These are phyloP conservation scores for Oryzias curvinotus DNA, from an alignment of 2,113 vertebrate genomes.

Conservation along the genomic window DNA sequence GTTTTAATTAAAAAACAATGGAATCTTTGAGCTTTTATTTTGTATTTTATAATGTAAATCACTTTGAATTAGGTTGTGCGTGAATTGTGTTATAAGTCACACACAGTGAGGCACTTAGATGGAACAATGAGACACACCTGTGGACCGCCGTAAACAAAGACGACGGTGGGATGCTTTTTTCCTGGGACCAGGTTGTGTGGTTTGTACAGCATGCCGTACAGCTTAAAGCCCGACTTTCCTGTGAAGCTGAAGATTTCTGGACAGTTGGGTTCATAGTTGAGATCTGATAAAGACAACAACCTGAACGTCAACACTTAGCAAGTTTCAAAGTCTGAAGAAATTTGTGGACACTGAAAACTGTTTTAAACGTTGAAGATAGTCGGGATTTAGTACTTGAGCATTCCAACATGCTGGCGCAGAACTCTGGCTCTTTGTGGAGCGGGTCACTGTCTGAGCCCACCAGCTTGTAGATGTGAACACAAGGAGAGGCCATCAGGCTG, in stretches of 20 bases:
- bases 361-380: neutral
- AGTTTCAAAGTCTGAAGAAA: too few relatives aligned
- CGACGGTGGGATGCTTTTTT: conserved; percentile 90
- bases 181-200: conserved; percentile 85
- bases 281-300: conserved; percentile 70
- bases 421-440: conserved; percentile 87
- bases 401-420: conserved; percentile 98
- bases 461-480: conserved; percentile 92
- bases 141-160: conserved; percentile 93
- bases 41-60: too few relatives aligned
- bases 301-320: too few relatives aligned
- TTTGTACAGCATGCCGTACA: conserved; percentile 95
- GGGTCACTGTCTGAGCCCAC: conserved; percentile 81
- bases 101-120: too few relatives aligned
- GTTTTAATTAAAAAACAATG: too few relatives aligned
- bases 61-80: too few relatives aligned
- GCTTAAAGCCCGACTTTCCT: conserved; percentile 82
- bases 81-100: too few relatives aligned
- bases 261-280: conserved; percentile 82
- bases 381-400: conserved; percentile 78
- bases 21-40: too few relatives aligned
- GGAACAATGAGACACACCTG: conserved; percentile 77
- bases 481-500: conserved; percentile 86
- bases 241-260: conserved; percentile 92
- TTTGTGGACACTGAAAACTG: too few relatives aligned